Base-by-base conservation (phyloP, 1,140 invertebrate genomes). In the Calephelis virginiensis region DNA sequence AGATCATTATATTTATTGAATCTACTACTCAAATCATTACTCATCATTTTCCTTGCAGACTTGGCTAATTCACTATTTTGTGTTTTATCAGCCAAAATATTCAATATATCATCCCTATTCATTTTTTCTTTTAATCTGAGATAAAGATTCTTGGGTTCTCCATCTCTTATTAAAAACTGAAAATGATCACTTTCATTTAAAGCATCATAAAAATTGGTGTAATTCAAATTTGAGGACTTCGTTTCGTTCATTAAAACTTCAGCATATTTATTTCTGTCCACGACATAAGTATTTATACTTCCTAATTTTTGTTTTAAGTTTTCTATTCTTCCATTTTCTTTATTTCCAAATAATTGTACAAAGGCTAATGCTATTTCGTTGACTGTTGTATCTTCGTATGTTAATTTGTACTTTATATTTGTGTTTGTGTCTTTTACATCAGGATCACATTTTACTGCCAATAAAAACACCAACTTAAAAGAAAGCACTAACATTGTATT, bases 71-170 rank as follows among this genome's bases (percentile, higher is more conserved):
- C 72, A n/a, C 53, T 76, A 5, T 43, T 67, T 14, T 68, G 46
- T 13, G 69, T 68, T 73, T 43, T 76, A 49, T 82, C 71, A 48
- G 76, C 68, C n/a, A 89, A n/a, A 60, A 86, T 74, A 37, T 73
- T 81, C 45, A 85, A 60, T 9, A 90, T 76, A 64, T 90, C 85
- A 72, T 90, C 83, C 67, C 87, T 71, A 48, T 83, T 90, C 81
- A 89, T 89, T 17, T 82, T 85, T 61, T 85, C 76, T 68, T 90
- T 90, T 6, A 90, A 64, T 63, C 81, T 81, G 5, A 88, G 65
- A 67, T 86, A 87, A 45, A 87, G 67, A 69, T 71, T 86, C 67
- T 84, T 85, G 0, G 76, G 65, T 66, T 80, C 83, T 8, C 75
- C 75, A 6, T 69, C 63, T 1, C 50, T 59, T 38, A 82, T 59